Evolutionary conservation across 2,888 invertebrate genomes (phyloP).

Genomic region (Megastigmus dorsalis): DNA sequence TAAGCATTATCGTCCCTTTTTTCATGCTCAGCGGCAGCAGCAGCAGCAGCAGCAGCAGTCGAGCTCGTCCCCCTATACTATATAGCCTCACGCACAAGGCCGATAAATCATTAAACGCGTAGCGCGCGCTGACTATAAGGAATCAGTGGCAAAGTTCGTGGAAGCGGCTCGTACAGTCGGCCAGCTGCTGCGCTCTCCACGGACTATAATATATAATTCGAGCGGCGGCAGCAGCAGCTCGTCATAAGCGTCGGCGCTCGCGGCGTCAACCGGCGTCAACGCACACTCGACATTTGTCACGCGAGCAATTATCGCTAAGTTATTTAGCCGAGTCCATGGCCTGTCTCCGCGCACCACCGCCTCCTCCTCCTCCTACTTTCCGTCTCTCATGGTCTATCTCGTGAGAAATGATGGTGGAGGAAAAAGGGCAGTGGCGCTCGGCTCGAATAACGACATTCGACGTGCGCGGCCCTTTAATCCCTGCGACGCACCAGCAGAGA

Average conservation of each 20-base stretch:
- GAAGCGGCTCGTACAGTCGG: too few species aligned
- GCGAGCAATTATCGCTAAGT: constrained; percentile 55
- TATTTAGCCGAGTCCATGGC: constrained; percentile 52
- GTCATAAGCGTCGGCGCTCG: constrained; percentile 1
- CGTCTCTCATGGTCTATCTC: too few species aligned
- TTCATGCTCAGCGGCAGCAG: too few species aligned
- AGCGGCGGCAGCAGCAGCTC: constrained; percentile 1
- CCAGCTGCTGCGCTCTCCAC: constrained; percentile 22
- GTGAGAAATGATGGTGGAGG: constrained; percentile 51
- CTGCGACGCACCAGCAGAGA: too few species aligned
- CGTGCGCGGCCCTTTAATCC: constrained; percentile 34
- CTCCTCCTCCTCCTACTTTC: constrained; percentile 23
- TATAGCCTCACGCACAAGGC: neutral
- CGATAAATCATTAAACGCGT: too few species aligned
- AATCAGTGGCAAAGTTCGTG: constrained; percentile 20
- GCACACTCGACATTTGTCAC: constrained; percentile 54
- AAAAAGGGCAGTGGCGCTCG: constrained; percentile 8
- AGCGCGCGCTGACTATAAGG: too few species aligned
- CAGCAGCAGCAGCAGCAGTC: too few species aligned
- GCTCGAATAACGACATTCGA: constrained; percentile 32
- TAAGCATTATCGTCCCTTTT: constrained; percentile 32
- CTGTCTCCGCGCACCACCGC: too few species aligned
- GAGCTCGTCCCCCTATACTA: too few species aligned
- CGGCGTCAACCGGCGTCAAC: too few species aligned
- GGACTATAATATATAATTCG: constrained; percentile 9